phyloP scores from a whole-genome alignment of 30 jellyfish, hydroid and myxozoan genomes.

The Clytia hemisphaerica region DNA sequence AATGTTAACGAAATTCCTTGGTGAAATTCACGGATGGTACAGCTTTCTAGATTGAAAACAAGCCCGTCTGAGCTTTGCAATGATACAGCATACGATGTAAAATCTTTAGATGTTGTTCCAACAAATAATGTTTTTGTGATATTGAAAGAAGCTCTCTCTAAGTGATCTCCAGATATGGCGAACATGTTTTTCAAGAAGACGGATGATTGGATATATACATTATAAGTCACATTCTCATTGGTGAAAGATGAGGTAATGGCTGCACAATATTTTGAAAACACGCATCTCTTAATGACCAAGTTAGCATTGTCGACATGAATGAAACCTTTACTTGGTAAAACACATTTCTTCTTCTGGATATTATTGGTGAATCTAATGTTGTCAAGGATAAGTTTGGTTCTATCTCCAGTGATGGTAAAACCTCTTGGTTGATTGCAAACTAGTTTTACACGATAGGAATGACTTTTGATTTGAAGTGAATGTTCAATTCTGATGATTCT shows the following conservation, averaged over 20 bases:
- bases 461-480: too few relatives aligned
- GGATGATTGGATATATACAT: constrained; percentile 11
- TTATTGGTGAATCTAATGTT: too few relatives aligned
- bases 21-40: constrained; percentile 31
- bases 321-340: constrained; percentile 43
- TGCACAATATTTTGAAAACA: constrained; percentile 38
- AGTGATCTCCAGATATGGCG: constrained; percentile 34
- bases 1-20: constrained; percentile 71
- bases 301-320: constrained; percentile 26
- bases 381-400: too few relatives aligned
- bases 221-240: background rate
- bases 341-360: too few relatives aligned
- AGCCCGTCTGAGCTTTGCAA: constrained; percentile 25
- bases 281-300: constrained; percentile 26
- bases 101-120: constrained; percentile 28
- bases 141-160: constrained; percentile 13
- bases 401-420: too few relatives aligned
- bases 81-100: constrained; percentile 55
- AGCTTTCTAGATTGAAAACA: constrained; percentile 6
- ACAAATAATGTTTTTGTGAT: constrained; percentile 11
- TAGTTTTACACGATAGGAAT: too few relatives aligned
- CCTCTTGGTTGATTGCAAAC: too few relatives aligned
- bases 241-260: constrained; percentile 27
- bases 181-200: constrained; percentile 26
- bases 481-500: too few relatives aligned